Evolutionary conservation across 2,888 invertebrate species (phyloP), one percentile per base, ranked within the genome.

Genomic region (Elgonia sp.): DNA sequence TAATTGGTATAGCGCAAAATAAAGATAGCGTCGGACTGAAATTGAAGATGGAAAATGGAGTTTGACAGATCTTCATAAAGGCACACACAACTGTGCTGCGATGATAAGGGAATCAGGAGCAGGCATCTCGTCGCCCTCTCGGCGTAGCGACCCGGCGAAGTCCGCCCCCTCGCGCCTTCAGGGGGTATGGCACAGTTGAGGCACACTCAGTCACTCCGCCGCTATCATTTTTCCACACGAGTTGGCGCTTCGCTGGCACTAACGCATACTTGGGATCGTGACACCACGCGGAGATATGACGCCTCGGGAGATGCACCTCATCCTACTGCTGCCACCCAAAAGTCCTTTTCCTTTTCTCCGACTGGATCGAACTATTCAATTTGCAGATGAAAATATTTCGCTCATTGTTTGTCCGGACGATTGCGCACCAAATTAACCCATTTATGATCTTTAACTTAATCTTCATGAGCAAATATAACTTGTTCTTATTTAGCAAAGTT

Each of bases 141-240:
- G 42, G 40, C 69, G 69, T 50, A 88, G 89, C 89, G 76, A 67
- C 86, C 85, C 86, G 77, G 67, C 79, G 57, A 46, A 65, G 57
- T 79, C 73, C 84, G 79, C 39, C 63, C 77, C 67, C 70, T 55
- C 70, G 63, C 83, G 85, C 87, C 80, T 84, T 84, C 80, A 57
- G 79, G 73, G 82, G 89, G 65, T 57, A 75, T n/a, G 75, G 72
- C 55, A 69, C 62, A 39, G 65, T 65, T 62, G 67, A 65, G 72
- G 63, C 77, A 60, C 84, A 67, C 89, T 86, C 87, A 62, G 82
- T 87, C 86, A 84, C 84, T 57, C 72, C 88, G 73, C 70, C 76
- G 91, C 95, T 95, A 95, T 95, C 95, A 95, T 95, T 95, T 95
- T 95, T 95, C 95, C 95, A 95, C 95, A 95, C 92, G 93, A 93